These are phyloP conservation scores for Epinotia brunnichana DNA, from an alignment of 2,888 invertebrate genomes.

Conservation along the genomic window DNA sequence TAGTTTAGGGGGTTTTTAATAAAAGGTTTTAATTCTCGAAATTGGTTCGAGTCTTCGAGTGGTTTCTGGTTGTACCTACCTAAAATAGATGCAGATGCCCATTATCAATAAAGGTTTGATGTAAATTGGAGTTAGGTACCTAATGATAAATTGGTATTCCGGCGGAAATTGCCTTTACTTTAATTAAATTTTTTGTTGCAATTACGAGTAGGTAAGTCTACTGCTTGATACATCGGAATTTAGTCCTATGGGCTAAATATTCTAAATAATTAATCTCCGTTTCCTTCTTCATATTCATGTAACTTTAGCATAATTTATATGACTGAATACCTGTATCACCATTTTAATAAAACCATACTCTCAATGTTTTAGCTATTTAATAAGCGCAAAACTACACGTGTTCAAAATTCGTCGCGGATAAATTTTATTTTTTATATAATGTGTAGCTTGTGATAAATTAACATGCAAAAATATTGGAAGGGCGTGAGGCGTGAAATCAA, in stretches of 20 bases:
- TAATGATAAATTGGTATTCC: too few relatives aligned
- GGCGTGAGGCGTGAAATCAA: conserved; percentile 80
- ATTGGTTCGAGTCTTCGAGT: too few relatives aligned
- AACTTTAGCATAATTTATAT: too few relatives aligned
- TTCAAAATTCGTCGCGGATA: not conserved
- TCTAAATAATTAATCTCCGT: not conserved
- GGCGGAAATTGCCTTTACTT: too few relatives aligned
- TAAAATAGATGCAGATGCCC: too few relatives aligned
- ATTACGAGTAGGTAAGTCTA: too few relatives aligned
- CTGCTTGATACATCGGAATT: not conserved
- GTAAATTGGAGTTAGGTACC: too few relatives aligned
- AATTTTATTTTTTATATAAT: not conserved
- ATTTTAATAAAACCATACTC: not conserved
- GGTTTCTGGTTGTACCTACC: too few relatives aligned
- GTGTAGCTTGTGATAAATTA: conserved; percentile 19
- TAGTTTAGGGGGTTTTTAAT: not conserved
- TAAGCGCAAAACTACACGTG: not conserved
- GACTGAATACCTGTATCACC: not conserved
- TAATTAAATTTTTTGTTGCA: too few relatives aligned
- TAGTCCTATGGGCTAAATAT: not conserved
- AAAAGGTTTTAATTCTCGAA: not conserved
- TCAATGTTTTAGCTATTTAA: not conserved
- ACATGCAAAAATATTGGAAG: conserved; percentile 48
- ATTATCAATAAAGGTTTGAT: not conserved
- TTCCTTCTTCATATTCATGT: not conserved